phyloP scores from a whole-genome alignment of 2,797 vertebrate genomes.

The Nothura maculosa region DNA sequence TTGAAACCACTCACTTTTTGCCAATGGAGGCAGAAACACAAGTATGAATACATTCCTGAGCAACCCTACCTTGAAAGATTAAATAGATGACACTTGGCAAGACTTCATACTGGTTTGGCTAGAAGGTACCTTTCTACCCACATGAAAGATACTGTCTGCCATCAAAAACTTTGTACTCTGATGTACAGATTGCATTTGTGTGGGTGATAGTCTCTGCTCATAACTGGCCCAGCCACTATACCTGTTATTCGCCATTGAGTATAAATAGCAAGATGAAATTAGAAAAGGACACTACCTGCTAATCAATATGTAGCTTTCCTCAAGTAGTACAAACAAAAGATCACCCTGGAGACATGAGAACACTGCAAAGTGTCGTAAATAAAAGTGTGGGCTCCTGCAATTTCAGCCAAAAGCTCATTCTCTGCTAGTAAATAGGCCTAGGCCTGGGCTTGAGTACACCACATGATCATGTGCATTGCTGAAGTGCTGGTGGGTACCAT shows the following conservation, averaged over 20 bases:
- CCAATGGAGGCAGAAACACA: not conserved
- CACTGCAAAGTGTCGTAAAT: not conserved
- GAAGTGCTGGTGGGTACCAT: not conserved
- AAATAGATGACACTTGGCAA: not conserved
- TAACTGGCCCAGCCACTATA: not conserved
- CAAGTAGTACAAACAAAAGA: not conserved
- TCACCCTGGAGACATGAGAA: not conserved
- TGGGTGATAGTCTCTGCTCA: not conserved
- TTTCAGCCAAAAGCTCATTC: not conserved
- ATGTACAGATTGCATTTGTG: not conserved
- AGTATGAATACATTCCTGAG: not conserved
- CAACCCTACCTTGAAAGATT: not conserved
- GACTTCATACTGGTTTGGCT: not conserved
- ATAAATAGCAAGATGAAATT: not conserved
- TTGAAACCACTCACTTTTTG: not conserved
- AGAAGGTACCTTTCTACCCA: not conserved
- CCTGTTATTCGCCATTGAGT: not conserved
- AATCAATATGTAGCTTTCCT: not conserved
- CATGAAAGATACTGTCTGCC: not conserved
- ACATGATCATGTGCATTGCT: not conserved
- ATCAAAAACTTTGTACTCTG: not conserved
- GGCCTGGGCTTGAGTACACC: not conserved
- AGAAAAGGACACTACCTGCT: not conserved
- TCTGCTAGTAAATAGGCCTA: not conserved
- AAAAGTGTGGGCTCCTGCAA: accelerated